These are phyloP conservation scores for Catagonus wagneri DNA, from an alignment of 2,113 vertebrate genomes.

Conservation along the genomic window DNA sequence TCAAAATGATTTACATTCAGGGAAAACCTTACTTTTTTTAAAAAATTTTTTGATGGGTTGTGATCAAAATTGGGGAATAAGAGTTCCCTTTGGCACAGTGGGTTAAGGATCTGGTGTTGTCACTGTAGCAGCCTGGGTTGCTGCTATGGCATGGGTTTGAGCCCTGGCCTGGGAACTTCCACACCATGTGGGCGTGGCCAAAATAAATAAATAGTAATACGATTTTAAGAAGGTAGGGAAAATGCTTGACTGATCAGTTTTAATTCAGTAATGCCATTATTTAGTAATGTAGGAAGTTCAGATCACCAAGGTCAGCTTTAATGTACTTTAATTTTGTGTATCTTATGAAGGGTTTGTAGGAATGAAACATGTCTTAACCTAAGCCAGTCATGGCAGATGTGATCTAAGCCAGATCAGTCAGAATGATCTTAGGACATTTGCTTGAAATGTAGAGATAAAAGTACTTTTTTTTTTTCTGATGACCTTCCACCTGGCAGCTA, in stretches of 20 bases:
- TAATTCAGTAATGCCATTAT: neutral
- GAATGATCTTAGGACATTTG: neutral
- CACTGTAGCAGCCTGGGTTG: too few relatives aligned
- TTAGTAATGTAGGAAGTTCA: neutral
- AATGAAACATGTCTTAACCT: neutral
- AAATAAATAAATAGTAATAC: neutral
- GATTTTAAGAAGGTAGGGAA: conserved; percentile 13
- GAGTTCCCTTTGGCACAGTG: too few relatives aligned
- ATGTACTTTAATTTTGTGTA: neutral
- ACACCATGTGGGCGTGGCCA: too few relatives aligned
- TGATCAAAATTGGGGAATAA: neutral
- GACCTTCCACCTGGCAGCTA: neutral
- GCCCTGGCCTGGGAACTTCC: too few relatives aligned
- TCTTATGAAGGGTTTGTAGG: neutral
- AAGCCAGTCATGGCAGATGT: neutral
- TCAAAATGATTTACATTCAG: conserved; percentile 29
- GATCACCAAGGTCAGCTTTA: neutral
- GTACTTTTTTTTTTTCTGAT: neutral
- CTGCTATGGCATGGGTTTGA: too few relatives aligned
- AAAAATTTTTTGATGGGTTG: neutral
- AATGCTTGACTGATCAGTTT: neutral
- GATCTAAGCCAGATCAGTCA: neutral
- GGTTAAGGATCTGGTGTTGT: too few relatives aligned
- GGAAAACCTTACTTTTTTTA: neutral
- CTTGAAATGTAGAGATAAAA: conserved; percentile 3